These are phyloP conservation scores for Vidua chalybeata DNA, from an alignment of 2,113 vertebrate species.

Conservation along the genomic window DNA sequence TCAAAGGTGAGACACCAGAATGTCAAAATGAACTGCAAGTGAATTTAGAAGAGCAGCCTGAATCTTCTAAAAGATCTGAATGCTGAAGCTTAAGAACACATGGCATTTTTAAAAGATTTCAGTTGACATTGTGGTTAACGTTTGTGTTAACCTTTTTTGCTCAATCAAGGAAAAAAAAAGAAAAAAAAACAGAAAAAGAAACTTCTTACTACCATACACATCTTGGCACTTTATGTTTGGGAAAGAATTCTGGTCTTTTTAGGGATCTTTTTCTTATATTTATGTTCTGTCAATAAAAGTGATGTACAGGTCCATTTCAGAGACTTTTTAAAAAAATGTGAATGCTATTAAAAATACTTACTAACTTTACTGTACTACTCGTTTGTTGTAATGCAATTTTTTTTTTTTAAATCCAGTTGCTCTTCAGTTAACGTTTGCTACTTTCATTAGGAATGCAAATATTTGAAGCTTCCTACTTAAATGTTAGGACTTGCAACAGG, in stretches of 20 bases:
- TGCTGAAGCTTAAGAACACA: constrained; percentile 37
- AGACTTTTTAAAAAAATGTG: constrained; percentile 68
- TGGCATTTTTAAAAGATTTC: background rate
- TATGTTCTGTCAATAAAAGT: constrained; percentile 68
- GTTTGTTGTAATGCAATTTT: constrained; percentile 29
- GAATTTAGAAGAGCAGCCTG: constrained; percentile 55
- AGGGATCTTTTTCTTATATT: constrained; percentile 67
- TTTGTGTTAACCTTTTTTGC: constrained; percentile 12
- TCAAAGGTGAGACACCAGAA: constrained; percentile 84
- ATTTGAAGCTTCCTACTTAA: constrained; percentile 53
- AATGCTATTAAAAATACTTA: constrained; percentile 55
- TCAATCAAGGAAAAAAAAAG: background rate
- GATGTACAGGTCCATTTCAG: constrained; percentile 68
- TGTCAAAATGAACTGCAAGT: constrained; percentile 53
- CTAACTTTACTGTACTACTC: constrained; percentile 46
- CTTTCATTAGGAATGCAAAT: constrained; percentile 51
- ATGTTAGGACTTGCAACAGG: constrained; percentile 57
- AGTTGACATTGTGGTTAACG: constrained; percentile 10
- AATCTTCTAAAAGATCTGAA: constrained; percentile 58
- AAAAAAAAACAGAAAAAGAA: background rate
- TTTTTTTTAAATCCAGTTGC: constrained; percentile 35
- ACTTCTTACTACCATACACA: constrained; percentile 44
- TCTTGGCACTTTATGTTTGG: constrained; percentile 79
- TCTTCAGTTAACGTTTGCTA: constrained; percentile 45
- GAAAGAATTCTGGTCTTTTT: constrained; percentile 58